phyloP scores from a whole-genome alignment of 2,113 vertebrate species.

The Aramus guarauna region DNA sequence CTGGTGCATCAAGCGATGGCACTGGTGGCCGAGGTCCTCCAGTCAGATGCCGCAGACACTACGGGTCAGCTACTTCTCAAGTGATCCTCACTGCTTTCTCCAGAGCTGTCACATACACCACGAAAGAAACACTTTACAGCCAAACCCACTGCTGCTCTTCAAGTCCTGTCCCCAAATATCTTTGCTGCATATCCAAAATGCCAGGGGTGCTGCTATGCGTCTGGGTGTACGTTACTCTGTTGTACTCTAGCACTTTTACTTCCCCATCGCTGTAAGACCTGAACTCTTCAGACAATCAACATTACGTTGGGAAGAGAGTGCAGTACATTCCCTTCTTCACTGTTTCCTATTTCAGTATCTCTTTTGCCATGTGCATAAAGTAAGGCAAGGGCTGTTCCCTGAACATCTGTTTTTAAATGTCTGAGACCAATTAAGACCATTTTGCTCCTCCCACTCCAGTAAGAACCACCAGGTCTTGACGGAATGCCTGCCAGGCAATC shows the following conservation, averaged over 20 bases:
- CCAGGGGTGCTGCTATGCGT: neutral
- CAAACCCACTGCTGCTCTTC: neutral
- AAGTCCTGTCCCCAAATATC: neutral
- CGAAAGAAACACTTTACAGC: neutral
- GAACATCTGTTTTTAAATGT: neutral
- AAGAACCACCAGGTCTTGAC: neutral
- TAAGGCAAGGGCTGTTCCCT: neutral
- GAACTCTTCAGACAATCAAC: neutral
- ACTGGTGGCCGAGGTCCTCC: neutral
- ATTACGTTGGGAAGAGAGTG: neutral
- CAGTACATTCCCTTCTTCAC: neutral
- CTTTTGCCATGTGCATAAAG: neutral
- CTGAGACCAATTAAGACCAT: neutral
- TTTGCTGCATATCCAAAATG: neutral
- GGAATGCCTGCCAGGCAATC: neutral
- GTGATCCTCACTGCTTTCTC: neutral
- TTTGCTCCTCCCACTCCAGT: neutral
- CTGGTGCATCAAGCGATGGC: neutral
- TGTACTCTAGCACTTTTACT: neutral
- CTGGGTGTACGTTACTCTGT: fast-evolving
- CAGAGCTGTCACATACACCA: neutral
- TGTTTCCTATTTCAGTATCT: neutral
- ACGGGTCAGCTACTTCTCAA: neutral
- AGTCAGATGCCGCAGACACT: too few relatives aligned
- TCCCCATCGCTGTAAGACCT: neutral